Percentiles rank a stretch among this genome's conserved stretches.
Evolutionary conservation across 2,113 vertebrate genomes (phyloP).

Genomic region (Zingel zingel): DNA sequence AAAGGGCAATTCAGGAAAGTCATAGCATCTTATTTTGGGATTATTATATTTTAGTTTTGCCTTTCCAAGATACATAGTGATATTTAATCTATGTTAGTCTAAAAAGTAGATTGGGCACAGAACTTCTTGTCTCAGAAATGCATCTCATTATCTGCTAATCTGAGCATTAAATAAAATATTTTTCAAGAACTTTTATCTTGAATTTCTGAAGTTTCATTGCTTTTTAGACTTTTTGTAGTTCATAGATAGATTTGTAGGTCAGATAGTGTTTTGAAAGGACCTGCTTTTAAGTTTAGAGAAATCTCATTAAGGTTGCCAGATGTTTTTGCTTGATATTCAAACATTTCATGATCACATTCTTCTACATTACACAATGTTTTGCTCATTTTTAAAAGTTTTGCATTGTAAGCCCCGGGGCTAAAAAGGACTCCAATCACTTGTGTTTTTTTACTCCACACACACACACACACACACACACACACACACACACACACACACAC

Average conservation of each 20-base stretch:
- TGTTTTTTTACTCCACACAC: not conserved
- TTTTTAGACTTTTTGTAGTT: not conserved
- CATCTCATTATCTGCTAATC: not conserved
- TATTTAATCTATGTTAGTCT: constrained; percentile 10
- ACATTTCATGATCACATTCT: constrained; percentile 1
- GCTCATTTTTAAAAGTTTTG: constrained; percentile 1
- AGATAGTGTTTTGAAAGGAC: not conserved
- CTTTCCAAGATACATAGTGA: not conserved
- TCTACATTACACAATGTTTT: not conserved
- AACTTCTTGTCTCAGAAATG: not conserved
- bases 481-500: constrained; percentile 44
- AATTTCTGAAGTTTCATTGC: not conserved
- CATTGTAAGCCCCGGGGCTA: not conserved
- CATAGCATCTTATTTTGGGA: not conserved
- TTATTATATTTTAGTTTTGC: not conserved
- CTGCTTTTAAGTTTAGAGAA: constrained; percentile 16
- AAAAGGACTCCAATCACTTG: constrained; percentile 3
- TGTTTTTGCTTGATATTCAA: not conserved
- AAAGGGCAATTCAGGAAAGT: constrained; percentile 12
- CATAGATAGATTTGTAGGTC: too few relatives aligned
- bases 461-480: constrained; percentile 29
- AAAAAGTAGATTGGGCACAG: not conserved
- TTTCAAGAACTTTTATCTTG: not conserved
- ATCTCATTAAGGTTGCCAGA: constrained; percentile 12
- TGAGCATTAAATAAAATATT: not conserved